Evolutionary conservation across 2,888 invertebrate species (phyloP), one percentile per base, ranked within the genome.

Genomic region (Criorhina ranunculi): DNA sequence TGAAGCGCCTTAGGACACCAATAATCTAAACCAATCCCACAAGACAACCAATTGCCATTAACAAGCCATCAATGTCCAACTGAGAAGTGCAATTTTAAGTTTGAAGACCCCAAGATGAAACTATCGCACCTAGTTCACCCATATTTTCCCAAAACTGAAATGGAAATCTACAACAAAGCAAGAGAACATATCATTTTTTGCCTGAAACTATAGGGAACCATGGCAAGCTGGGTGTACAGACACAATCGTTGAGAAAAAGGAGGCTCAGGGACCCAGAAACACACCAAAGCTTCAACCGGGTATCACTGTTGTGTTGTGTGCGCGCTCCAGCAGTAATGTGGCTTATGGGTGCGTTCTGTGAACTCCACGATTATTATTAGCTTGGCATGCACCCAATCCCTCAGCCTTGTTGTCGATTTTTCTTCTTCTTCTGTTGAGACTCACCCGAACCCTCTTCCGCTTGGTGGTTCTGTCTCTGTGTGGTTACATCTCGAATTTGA

Each of bases 271-370:
- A 64, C 64, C 29, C 33, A 33, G 12, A 15, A 19, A 35, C 33
- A 35, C 19, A 42, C 33, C 29, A 51, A 33, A 33, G 37, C 12
- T 24, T 24, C 11, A 8, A 29, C 49, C 55, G 57, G 29, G 49
- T 72, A 24, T 24, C 24, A 24, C 24, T 24, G 67, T 67, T 29
- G 9, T 35, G 17, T 59, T 70, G 37, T 57, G 46, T 40, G 49
- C 29, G 46, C 46, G 70, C 37, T 46, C 59, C 24, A 53, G 53
- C 73, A n/a, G 11, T 78, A 77, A 62, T 66, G 76, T 77, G 90
- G 89, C 91, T 91, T 91, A 90, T 91, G 91, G 91, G 91, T 91
- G 91, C 91, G 91, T 91, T 91, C 90, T 90, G 90, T 91, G 91
- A 91, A 91, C 91, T 90, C 91, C 91, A 91, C 91, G 91, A 91